Evolutionary conservation across 2,888 invertebrate species (phyloP).

Genomic region (Volucella zonaria): DNA sequence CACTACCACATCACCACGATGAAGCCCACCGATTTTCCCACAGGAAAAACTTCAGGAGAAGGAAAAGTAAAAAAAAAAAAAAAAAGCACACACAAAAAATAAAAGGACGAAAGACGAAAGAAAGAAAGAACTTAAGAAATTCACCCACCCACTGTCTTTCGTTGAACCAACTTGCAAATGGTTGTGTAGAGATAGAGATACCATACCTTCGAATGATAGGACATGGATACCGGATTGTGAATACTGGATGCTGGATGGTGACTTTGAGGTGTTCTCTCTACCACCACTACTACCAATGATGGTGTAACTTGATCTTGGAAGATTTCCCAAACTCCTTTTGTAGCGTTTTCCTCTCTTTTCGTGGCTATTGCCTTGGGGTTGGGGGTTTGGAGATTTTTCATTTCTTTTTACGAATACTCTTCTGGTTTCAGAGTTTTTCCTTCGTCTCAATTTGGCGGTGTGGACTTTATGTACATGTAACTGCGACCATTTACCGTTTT

Average conservation of each 20-base stretch:
- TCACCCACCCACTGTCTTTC: constrained; percentile 34
- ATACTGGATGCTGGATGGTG: constrained; percentile 41
- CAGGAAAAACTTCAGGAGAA: constrained; percentile 67
- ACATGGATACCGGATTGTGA: no score
- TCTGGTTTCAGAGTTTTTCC: constrained; percentile 56
- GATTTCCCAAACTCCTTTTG: constrained; percentile 58
- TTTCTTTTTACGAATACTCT: constrained; percentile 48
- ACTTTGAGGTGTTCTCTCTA: constrained; percentile 65
- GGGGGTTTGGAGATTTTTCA: constrained; percentile 30
- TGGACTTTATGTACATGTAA: constrained; percentile 69
- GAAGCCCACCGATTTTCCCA: constrained; percentile 73
- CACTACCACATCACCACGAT: constrained; percentile 74
- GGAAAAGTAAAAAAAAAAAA: constrained; percentile 42
- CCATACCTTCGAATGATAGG: no score
- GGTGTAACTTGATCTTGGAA: constrained; percentile 49
- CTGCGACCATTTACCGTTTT: constrained; percentile 71
- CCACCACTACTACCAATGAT: constrained; percentile 47
- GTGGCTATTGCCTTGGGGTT: constrained; percentile 47
- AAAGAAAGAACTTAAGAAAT: constrained; percentile 55
- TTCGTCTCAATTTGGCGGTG: constrained; percentile 63
- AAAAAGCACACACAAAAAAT: constrained; percentile 25
- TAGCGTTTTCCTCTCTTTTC: constrained; percentile 48
- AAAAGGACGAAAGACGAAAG: constrained; percentile 8
- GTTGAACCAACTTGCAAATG: constrained; percentile 21
- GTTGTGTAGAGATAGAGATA: constrained; percentile 12